Evolutionary conservation across 2,113 vertebrate species (phyloP), one percentile per base, ranked within the genome.

Genomic region (Oncorhynchus kisutch): DNA sequence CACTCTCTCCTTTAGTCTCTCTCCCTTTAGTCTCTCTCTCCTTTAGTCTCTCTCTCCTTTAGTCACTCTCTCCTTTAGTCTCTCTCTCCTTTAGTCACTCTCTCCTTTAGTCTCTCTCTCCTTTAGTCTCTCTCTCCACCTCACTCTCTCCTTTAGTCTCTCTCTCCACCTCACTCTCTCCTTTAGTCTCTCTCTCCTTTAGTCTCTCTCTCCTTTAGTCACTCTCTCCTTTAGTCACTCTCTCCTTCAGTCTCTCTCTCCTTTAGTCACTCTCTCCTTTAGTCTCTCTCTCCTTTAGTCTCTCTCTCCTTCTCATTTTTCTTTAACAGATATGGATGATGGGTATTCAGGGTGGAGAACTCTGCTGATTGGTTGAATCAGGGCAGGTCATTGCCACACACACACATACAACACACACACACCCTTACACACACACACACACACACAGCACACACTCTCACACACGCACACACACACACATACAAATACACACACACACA

Each of bases 311-410:
- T 66, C 14, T 90, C 88, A 89, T 88, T 82, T 82, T 79, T 74
- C 86, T 45, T 78, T 88, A 83, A 89, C 89, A 86, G 83, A 91
- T 88, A 92, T 78, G 88, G 87, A 91, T 89, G 91, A 80, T 87
- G 87, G 82, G 80, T 82, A 80, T 86, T 65, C 65, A 78, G 73
- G 82, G 84, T 76, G 82, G 85, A 89, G 87, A 81, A 80, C 87
- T 86, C 78, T 77, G 87, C 85, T 89, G 87, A 91, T 89, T 79
- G 86, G 86, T 78, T 82, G 82, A 82, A 89, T 90, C 88, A 82
- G 82, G 87, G 87, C 89, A 83, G 87, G 86, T 90, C 88, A 86
- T 91, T 89, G 86, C 72, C 87, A 91, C 90, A 85, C 83, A 85
- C 75, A 79, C 34, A 9, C 71, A 72, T 29, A 14, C 34, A 20